Evolutionary conservation across 2,888 invertebrate genomes (phyloP).

Genomic region (Sclerodermus sp.): DNA sequence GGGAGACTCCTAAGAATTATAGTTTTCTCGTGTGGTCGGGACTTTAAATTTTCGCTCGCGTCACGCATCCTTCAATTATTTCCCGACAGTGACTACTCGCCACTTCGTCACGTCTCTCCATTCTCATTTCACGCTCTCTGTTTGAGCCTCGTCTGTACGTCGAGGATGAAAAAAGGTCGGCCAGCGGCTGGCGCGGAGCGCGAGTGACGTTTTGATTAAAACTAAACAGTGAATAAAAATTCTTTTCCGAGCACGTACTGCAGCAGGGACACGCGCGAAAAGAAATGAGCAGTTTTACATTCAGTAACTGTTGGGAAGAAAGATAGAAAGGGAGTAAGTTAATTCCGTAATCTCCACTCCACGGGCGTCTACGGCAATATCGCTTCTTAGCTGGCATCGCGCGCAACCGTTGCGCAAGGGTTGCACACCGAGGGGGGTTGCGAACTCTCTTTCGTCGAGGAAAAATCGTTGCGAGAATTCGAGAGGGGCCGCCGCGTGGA

Average conservation of each 20-base stretch:
- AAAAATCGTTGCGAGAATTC: too few species aligned
- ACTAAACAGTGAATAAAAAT: slow-evolving; percentile 43
- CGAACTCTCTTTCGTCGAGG: too few species aligned
- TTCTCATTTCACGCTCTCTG: slow-evolving; percentile 21
- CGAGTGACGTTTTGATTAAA: slow-evolving; percentile 40
- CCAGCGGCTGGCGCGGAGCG: too few species aligned
- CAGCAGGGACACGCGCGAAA: not conserved
- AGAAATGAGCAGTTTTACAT: not conserved
- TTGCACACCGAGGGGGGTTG: too few species aligned
- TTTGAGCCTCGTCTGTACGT: slow-evolving; percentile 16
- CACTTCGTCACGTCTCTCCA: slow-evolving; percentile 4
- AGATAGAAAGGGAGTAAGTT: too few species aligned
- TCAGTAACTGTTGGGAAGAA: not conserved
- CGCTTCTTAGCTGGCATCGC: too few species aligned
- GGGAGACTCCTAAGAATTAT: too few species aligned
- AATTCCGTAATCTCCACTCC: too few species aligned
- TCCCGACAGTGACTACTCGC: slow-evolving; percentile 14
- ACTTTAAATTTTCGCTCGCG: slow-evolving; percentile 10
- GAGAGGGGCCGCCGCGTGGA: too few species aligned
- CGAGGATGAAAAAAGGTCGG: slow-evolving; percentile 9
- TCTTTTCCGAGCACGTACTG: slow-evolving; percentile 22
- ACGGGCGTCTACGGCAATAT: too few species aligned
- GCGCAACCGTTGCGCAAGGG: too few species aligned
- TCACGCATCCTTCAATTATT: slow-evolving; percentile 30
- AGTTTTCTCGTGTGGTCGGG: too few species aligned